Conservation (phyloP, 2,888 invertebrate species). For the Pammene fasciana region DNA sequence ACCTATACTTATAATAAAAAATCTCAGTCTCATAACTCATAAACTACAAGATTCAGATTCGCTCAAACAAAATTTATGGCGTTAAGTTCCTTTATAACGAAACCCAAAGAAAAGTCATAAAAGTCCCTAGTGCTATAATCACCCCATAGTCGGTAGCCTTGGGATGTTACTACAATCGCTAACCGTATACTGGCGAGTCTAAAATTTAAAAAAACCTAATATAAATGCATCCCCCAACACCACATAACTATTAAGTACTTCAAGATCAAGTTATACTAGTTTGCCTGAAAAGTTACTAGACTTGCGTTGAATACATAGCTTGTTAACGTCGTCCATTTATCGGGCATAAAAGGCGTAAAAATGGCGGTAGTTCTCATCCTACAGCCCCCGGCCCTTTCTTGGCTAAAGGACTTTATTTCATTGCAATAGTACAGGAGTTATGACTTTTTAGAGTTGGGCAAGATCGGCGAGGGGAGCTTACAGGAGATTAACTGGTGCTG, state of each 20-base stretch:
- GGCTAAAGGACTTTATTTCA: neutral
- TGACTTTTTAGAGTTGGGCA: neutral
- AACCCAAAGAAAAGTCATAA: constrained; percentile 36
- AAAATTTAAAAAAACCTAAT: neutral
- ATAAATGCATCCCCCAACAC: neutral
- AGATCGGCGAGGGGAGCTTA: constrained; percentile 13
- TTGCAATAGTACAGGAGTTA: neutral
- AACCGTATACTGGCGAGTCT: neutral
- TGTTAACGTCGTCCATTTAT: constrained; percentile 35
- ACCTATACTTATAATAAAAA: neutral
- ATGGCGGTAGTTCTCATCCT: constrained; percentile 29
- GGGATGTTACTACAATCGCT: neutral
- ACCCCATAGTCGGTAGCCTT: constrained; percentile 33
- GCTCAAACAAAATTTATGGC: constrained; percentile 12
- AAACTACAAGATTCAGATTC: constrained; percentile 12
- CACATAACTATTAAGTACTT: neutral
- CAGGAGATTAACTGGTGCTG: constrained; percentile 30
- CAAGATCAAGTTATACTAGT: neutral
- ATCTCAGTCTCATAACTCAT: neutral
- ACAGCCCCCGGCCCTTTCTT: neutral
- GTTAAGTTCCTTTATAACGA: constrained; percentile 30
- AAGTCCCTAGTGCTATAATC: constrained; percentile 31
- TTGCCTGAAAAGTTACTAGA: neutral
- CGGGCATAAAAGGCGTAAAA: constrained; percentile 38
- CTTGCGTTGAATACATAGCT: neutral